Percentiles rank a stretch among this genome's conserved stretches.
Evolutionary conservation across 2,113 vertebrate genomes (phyloP).

Genomic region (Rutilus rutilus): DNA sequence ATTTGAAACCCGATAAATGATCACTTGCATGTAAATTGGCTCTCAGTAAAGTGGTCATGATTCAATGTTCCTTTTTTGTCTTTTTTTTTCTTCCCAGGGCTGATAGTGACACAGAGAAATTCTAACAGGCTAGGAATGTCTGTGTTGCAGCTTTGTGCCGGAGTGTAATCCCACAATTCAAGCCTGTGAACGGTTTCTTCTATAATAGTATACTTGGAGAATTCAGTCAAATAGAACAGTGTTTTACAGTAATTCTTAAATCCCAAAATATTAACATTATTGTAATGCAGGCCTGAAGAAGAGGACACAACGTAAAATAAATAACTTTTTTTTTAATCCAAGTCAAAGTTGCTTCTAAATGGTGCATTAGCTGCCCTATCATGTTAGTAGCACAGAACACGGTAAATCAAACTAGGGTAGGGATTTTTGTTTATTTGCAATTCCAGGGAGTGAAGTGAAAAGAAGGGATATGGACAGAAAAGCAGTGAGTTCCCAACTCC

Average conservation of each 20-base stretch:
- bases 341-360: slow-evolving; percentile 22
- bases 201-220: not conserved
- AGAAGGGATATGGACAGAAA: slow-evolving; percentile 17
- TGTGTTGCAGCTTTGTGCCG: slow-evolving; percentile 23
- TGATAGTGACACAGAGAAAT: not conserved
- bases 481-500: slow-evolving; percentile 27
- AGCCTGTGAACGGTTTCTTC: not conserved
- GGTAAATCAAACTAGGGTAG: slow-evolving; percentile 19
- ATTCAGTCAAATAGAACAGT: not conserved
- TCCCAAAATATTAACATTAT: slow-evolving; percentile 24
- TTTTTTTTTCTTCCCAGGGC: too few species aligned
- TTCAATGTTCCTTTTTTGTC: not conserved
- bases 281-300: slow-evolving; percentile 10
- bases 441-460: slow-evolving; percentile 26
- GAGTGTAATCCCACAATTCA: not conserved
- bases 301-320: not conserved
- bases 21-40: not conserved
- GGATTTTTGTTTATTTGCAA: slow-evolving; percentile 22
- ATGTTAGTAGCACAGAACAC: slow-evolving; percentile 20
- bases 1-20: slow-evolving; percentile 8
- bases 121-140: slow-evolving; percentile 9
- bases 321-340: not conserved
- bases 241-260: slow-evolving; percentile 27
- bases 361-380: slow-evolving; percentile 47
- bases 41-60: slow-evolving; percentile 1